phyloP scores from a whole-genome alignment of 1,140 invertebrate species.

The Pseudomyrmex pallidus region DNA sequence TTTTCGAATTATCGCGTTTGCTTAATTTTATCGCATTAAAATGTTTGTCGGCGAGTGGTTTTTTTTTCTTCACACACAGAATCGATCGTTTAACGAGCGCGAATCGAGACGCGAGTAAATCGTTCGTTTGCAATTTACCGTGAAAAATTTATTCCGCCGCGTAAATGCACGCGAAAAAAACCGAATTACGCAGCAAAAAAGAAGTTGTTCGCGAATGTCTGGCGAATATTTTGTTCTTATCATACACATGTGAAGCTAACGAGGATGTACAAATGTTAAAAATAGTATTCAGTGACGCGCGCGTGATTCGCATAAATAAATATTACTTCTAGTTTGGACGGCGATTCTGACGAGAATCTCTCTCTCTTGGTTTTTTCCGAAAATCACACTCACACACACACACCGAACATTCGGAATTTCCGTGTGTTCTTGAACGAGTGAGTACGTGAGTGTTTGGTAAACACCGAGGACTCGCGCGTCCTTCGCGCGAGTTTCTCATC shows the following conservation, averaged over 20 bases:
- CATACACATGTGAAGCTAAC: too few species aligned
- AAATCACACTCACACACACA: too few species aligned
- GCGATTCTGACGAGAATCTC: too few species aligned
- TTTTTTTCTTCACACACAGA: slow-evolving; percentile 5
- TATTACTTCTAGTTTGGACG: too few species aligned
- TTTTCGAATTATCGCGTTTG: slow-evolving; percentile 16
- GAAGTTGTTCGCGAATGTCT: too few species aligned
- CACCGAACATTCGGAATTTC: too few species aligned
- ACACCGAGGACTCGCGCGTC: background rate
- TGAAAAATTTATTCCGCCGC: slow-evolving; percentile 41
- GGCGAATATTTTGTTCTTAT: too few species aligned
- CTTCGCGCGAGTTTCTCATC: background rate
- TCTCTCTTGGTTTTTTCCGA: too few species aligned
- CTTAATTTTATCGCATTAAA: slow-evolving; percentile 1
- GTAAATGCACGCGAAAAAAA: slow-evolving; percentile 3
- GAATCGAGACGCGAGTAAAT: slow-evolving; percentile 2
- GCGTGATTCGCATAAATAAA: too few species aligned
- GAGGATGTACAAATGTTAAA: too few species aligned
- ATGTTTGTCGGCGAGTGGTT: background rate
- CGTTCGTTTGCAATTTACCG: background rate
- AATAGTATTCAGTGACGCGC: too few species aligned
- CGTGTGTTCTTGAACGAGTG: background rate
- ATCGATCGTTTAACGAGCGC: slow-evolving; percentile 15
- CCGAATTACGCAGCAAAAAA: background rate
- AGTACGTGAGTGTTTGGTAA: background rate